Evolutionary conservation across 2,888 invertebrate genomes (phyloP).

Genomic region (Ramazzottius varieornatus): DNA sequence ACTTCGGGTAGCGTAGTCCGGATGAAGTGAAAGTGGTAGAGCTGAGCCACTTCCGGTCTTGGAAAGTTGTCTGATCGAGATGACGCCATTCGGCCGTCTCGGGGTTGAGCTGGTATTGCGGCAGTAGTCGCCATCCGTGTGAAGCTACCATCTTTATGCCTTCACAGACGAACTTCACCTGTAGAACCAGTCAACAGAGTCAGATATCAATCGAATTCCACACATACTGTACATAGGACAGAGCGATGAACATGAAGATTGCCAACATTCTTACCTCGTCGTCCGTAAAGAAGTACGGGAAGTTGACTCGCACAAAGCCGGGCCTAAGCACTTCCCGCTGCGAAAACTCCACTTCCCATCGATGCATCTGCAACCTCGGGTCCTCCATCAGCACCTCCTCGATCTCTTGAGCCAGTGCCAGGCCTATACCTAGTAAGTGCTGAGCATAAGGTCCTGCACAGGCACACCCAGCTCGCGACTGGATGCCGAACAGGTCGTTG

Average conservation of each 20-base stretch:
- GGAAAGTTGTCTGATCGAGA: conserved; percentile 39
- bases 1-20: conserved; percentile 38
- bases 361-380: conserved; percentile 29
- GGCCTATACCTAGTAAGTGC: conserved; percentile 54
- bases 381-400: conserved; percentile 40
- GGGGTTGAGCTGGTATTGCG: conserved; percentile 57
- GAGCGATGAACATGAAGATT: neutral
- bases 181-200: neutral
- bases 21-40: conserved; percentile 46
- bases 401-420: conserved; percentile 42
- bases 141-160: conserved; percentile 61
- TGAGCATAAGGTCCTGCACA: conserved; percentile 61
- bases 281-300: conserved; percentile 59
- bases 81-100: conserved; percentile 73
- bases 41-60: conserved; percentile 54
- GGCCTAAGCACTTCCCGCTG: conserved; percentile 45
- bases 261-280: conserved; percentile 34
- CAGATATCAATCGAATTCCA: neutral
- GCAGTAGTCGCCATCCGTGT: conserved; percentile 59
- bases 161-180: conserved; percentile 42
- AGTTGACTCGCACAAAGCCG: conserved; percentile 54
- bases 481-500: conserved; percentile 72
- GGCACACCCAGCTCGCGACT: conserved; percentile 45
- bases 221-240: neutral
- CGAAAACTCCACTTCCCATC: conserved; percentile 29